These are phyloP conservation scores for Drosophila guanche DNA, from an alignment of 1,140 invertebrate species.

Conservation along the genomic window DNA sequence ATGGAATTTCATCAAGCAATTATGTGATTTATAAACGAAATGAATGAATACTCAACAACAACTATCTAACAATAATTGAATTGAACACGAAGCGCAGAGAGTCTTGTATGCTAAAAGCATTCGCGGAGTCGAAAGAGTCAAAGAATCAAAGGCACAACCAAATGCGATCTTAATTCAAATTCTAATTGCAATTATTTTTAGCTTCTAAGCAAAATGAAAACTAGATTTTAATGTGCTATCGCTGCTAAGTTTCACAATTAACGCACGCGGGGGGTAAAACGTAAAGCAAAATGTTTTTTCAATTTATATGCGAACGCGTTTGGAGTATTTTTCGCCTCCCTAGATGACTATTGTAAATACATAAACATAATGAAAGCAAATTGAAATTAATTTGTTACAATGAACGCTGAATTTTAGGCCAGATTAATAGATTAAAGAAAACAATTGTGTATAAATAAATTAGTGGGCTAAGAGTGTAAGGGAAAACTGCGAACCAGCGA, in stretches of 20 bases:
- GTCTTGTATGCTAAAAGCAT: constrained; percentile 63
- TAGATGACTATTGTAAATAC: constrained; percentile 63
- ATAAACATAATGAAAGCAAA: not conserved
- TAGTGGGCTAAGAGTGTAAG: constrained; percentile 40
- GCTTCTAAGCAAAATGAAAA: constrained; percentile 44
- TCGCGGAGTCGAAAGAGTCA: constrained; percentile 39
- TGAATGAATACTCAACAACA: constrained; percentile 70
- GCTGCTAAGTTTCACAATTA: constrained; percentile 33
- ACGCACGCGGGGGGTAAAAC: not conserved
- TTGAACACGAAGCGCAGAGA: constrained; percentile 37
- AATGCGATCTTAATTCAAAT: constrained; percentile 63
- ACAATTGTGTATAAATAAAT: constrained; percentile 44
- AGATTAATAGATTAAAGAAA: constrained; percentile 47
- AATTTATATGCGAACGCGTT: constrained; percentile 51
- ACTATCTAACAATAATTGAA: constrained; percentile 78
- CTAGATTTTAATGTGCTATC: constrained; percentile 38
- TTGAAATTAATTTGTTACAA: constrained; percentile 39
- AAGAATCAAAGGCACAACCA: constrained; percentile 59
- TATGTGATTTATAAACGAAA: constrained; percentile 74
- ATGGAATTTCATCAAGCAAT: constrained; percentile 82
- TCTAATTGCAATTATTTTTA: constrained; percentile 78
- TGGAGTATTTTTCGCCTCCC: constrained; percentile 50
- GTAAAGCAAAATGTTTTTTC: constrained; percentile 32
- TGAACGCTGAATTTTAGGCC: constrained; percentile 72
- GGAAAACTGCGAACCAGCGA: constrained; percentile 49